Conservation (phyloP, 2,888 invertebrate genomes). For the Ectemnius continuus region DNA sequence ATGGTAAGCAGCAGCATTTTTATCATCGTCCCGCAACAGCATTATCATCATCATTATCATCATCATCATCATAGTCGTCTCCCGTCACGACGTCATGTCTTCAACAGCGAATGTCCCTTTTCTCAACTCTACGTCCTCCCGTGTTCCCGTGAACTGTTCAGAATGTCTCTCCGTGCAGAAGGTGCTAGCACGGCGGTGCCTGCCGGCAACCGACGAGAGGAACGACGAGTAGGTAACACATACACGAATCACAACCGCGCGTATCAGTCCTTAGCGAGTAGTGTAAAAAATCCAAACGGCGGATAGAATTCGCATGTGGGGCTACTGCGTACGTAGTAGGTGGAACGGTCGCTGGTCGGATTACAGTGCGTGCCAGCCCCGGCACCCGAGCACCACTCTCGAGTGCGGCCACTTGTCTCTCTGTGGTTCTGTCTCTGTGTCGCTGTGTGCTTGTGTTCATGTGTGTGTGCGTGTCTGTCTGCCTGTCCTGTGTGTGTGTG, state of each 20-base stretch:
- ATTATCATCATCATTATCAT: no score
- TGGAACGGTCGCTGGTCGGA: constrained; percentile 36
- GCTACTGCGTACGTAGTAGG: constrained; percentile 33
- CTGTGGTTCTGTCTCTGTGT: no score
- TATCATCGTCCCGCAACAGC: constrained; percentile 31
- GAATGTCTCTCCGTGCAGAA: background rate
- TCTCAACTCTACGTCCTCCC: constrained; percentile 2
- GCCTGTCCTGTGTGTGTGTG: background rate
- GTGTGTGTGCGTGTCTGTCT: no score
- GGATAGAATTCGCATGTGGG: constrained; percentile 53
- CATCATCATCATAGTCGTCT: constrained; percentile 15
- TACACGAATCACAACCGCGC: constrained; percentile 19
- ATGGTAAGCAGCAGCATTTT: constrained; percentile 21
- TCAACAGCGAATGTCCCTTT: background rate
- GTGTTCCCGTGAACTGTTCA: background rate
- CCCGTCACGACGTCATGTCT: background rate
- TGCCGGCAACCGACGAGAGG: constrained; percentile 28
- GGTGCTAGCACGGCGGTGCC: constrained; percentile 13
- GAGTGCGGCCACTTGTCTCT: constrained; percentile 16
- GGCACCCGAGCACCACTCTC: background rate
- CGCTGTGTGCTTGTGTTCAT: no score
- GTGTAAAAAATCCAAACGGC: constrained; percentile 62
- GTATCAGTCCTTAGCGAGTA: constrained; percentile 26
- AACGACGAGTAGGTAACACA: constrained; percentile 15
- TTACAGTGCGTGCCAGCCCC: constrained; percentile 20